These are phyloP conservation scores for Melanotaenia pygmaea DNA, from an alignment of 2,797 vertebrate genomes.

Conservation along the genomic window DNA sequence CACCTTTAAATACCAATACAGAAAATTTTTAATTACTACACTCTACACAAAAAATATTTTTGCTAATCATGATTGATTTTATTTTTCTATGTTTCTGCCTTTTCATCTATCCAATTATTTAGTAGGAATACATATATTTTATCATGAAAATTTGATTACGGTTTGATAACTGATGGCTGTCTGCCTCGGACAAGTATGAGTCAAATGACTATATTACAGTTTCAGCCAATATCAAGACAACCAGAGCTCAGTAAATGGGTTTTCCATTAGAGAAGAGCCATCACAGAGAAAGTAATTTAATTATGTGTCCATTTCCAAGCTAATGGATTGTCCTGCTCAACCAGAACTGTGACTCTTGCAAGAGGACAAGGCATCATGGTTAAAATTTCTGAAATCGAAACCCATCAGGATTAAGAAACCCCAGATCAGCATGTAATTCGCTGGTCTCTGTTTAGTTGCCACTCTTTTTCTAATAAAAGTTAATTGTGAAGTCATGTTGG, in stretches of 20 bases:
- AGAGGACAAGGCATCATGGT: slow-evolving; percentile 15
- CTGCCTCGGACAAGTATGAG: slow-evolving; percentile 31
- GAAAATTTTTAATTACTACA: background rate
- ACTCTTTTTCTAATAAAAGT: background rate
- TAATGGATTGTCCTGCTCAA: slow-evolving; percentile 51
- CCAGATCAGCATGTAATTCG: background rate
- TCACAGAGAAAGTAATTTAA: slow-evolving; percentile 61
- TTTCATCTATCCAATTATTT: background rate
- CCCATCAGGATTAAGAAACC: background rate
- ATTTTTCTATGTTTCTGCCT: background rate
- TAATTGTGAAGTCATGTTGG: background rate
- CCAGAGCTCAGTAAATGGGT: slow-evolving; percentile 61
- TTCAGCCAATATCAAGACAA: slow-evolving; percentile 38
- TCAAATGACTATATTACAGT: slow-evolving; percentile 47
- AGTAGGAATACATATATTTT: slow-evolving; percentile 18
- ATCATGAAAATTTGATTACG: background rate
- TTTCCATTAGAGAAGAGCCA: slow-evolving; percentile 57
- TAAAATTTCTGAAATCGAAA: background rate
- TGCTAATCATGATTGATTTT: background rate
- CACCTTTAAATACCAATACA: background rate
- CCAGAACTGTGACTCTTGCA: slow-evolving; percentile 16
- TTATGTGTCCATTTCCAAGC: slow-evolving; percentile 57
- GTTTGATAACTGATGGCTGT: slow-evolving; percentile 8
- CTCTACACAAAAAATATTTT: background rate
- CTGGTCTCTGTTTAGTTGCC: background rate